Conservation (phyloP, 1,140 invertebrate species). For the Drosophila truncata region DNA sequence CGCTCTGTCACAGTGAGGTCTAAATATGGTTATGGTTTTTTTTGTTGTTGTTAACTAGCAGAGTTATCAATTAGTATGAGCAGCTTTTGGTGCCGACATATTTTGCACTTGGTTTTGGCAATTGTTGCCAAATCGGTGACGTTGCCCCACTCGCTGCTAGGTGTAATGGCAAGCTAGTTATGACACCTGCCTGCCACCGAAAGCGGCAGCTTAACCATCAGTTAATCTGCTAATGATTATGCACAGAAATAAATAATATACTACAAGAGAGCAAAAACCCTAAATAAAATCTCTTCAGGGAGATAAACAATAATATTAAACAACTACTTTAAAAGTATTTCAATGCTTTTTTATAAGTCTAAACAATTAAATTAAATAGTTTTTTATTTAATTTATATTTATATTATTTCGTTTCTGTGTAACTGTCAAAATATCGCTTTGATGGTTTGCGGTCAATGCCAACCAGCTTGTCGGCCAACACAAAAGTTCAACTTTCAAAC, state of each 20-base stretch:
- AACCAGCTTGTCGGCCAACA: conserved; percentile 45
- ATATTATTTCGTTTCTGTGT: neutral
- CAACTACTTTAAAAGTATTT: neutral
- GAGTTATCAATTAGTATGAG: conserved; percentile 35
- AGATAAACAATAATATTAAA: neutral
- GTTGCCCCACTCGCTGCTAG: conserved; percentile 23
- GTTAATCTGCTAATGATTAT: neutral
- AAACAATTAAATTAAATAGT: too few species aligned
- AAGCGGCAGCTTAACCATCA: conserved; percentile 3
- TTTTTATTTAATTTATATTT: too few species aligned
- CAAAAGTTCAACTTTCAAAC: conserved; percentile 47
- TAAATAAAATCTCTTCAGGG: too few species aligned
- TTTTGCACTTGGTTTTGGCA: conserved; percentile 43
- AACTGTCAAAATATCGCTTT: conserved; percentile 39
- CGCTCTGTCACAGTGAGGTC: neutral
- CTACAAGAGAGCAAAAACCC: neutral
- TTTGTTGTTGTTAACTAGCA: neutral
- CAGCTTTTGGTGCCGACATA: conserved; percentile 17
- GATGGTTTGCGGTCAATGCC: conserved; percentile 81
- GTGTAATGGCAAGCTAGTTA: conserved; percentile 55
- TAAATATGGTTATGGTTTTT: conserved; percentile 17
- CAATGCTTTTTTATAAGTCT: neutral
- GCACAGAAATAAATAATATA: neutral
- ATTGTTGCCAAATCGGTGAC: conserved; percentile 36
- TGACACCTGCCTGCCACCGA: conserved; percentile 49